phyloP scores from a whole-genome alignment of 1,140 invertebrate species.

The Tetragonula clypearis region DNA sequence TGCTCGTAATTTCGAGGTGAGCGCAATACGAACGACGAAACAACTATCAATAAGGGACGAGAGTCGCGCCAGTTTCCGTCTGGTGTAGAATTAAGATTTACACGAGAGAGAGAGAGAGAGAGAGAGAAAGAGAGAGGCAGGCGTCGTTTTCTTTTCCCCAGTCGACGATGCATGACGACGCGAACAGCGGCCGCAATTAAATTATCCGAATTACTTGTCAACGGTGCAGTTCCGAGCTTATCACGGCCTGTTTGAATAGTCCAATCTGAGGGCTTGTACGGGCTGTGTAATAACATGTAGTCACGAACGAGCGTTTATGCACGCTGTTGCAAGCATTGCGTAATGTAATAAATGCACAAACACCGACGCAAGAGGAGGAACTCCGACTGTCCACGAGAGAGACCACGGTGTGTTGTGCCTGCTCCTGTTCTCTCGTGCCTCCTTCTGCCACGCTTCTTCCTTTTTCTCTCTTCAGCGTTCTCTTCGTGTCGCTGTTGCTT shows the following conservation, averaged over 20 bases:
- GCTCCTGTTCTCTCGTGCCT: neutral
- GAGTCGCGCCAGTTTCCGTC: neutral
- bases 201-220: constrained; percentile 52
- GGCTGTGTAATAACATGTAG: constrained; percentile 45
- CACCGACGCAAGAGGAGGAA: constrained; percentile 17
- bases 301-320: constrained; percentile 47
- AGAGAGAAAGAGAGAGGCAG: neutral
- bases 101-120: neutral
- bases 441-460: neutral
- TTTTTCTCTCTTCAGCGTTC: neutral
- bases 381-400: constrained; percentile 40
- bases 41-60: constrained; percentile 15
- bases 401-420: neutral
- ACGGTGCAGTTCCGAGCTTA: constrained; percentile 29
- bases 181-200: constrained; percentile 17
- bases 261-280: constrained; percentile 20
- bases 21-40: neutral
- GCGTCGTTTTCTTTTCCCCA: neutral
- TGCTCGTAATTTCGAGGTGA: constrained; percentile 15
- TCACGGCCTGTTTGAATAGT: constrained; percentile 39
- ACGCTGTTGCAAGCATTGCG: constrained; percentile 46
- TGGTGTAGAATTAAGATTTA: constrained; percentile 3
- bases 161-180: neutral
- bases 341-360: constrained; percentile 63
- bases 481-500: neutral